These are phyloP conservation scores for Eudorcas thomsonii DNA, from an alignment of 2,113 vertebrate genomes.

Conservation along the genomic window DNA sequence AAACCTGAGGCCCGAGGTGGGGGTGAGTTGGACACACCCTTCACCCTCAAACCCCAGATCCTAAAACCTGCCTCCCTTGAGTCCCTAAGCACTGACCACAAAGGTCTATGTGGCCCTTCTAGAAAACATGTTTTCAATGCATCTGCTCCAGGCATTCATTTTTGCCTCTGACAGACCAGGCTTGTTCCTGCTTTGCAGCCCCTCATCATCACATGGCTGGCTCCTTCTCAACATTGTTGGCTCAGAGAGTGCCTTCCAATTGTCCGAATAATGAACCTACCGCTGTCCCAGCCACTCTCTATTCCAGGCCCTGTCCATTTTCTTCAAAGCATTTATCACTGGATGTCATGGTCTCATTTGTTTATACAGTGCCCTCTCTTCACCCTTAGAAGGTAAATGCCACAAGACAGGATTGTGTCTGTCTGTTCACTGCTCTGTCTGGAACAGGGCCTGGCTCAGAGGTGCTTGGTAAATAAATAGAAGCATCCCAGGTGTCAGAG, in stretches of 20 bases:
- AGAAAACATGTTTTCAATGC: neutral
- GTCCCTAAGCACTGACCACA: neutral
- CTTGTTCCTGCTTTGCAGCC: neutral
- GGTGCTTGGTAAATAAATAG: neutral
- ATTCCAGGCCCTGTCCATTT: neutral
- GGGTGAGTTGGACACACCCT: neutral
- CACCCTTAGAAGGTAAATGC: neutral
- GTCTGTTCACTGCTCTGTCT: neutral
- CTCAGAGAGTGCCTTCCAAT: neutral
- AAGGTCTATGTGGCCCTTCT: neutral
- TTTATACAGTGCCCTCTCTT: neutral
- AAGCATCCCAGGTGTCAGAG: too few species aligned
- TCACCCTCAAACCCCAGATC: neutral
- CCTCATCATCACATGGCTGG: rapidly evolving
- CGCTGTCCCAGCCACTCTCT: neutral
- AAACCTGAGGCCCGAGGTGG: conserved; percentile 74
- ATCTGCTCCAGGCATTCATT: neutral
- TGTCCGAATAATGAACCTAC: neutral
- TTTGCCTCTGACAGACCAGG: neutral
- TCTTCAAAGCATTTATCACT: neutral
- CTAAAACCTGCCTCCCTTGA: neutral
- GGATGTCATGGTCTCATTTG: neutral
- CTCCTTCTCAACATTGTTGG: neutral
- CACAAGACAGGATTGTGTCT: neutral
- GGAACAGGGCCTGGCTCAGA: neutral